Conservation (phyloP, 2,888 invertebrate species). For the Apamea anceps region DNA sequence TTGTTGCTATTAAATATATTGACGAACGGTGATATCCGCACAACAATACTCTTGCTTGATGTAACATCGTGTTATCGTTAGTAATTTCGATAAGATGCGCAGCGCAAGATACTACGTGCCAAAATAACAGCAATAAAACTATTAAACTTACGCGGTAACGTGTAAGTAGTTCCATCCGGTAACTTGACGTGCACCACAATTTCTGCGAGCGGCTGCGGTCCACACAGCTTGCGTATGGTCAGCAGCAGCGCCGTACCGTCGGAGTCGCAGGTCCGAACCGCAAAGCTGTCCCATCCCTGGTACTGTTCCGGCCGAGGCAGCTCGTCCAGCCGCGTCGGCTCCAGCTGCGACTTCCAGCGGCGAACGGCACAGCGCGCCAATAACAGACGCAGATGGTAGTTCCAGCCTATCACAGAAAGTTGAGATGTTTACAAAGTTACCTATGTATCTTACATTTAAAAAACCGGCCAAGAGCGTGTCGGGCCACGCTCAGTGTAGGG, state of each 20-base stretch:
- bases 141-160: constrained; percentile 77
- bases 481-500: too few species aligned
- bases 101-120: background rate
- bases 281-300: constrained; percentile 81
- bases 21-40: background rate
- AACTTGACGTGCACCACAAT: constrained; percentile 88
- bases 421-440: background rate
- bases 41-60: background rate
- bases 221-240: constrained; percentile 86
- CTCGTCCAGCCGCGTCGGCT: constrained; percentile 71
- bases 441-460: background rate
- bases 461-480: too few species aligned
- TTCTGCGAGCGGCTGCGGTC: constrained; percentile 87
- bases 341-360: constrained; percentile 79
- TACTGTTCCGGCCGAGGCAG: constrained; percentile 71
- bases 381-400: constrained; percentile 83
- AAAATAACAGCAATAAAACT: background rate
- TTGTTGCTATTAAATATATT: background rate
- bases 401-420: constrained; percentile 82
- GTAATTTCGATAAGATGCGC: background rate
- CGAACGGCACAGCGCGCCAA: constrained; percentile 82
- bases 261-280: constrained; percentile 89
- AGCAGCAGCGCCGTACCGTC: constrained; percentile 90
- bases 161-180: constrained; percentile 80
- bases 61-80: background rate